Conservation (phyloP, 2,113 vertebrate species). For the Thamnophis sirtalis region DNA sequence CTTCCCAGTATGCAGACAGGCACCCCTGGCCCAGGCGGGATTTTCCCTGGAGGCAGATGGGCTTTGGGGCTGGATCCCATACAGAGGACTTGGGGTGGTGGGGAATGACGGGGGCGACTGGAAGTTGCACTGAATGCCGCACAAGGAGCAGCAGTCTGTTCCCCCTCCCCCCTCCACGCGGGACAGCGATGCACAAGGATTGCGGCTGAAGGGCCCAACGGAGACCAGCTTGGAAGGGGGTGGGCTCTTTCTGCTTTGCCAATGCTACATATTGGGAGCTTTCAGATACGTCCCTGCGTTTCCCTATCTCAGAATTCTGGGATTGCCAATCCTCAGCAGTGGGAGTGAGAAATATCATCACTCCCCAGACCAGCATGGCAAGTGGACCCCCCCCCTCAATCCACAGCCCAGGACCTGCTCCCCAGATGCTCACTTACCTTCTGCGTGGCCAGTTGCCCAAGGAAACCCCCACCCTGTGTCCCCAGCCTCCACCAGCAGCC, state of each 20-base stretch:
- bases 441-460: neutral
- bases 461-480: neutral
- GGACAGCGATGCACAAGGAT: neutral
- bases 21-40: neutral
- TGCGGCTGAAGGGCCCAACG: neutral
- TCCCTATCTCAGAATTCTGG: neutral
- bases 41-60: neutral
- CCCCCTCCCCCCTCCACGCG: too few relatives aligned
- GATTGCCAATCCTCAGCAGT: neutral
- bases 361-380: neutral
- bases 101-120: neutral
- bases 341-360: neutral
- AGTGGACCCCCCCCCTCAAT: neutral
- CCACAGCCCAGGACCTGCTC: neutral
- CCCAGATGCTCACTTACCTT: neutral
- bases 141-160: neutral
- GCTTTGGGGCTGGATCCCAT: neutral
- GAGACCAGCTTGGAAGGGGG: too few relatives aligned
- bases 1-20: neutral
- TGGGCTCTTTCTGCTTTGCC: neutral
- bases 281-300: neutral
- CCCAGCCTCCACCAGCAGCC: neutral
- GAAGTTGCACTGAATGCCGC: neutral
- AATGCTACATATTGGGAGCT: neutral
- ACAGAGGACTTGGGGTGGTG: neutral